Evolutionary conservation across 2,113 vertebrate species (phyloP), one percentile per base, ranked within the genome.

Genomic region (Psammodynastes pulverulentus): DNA sequence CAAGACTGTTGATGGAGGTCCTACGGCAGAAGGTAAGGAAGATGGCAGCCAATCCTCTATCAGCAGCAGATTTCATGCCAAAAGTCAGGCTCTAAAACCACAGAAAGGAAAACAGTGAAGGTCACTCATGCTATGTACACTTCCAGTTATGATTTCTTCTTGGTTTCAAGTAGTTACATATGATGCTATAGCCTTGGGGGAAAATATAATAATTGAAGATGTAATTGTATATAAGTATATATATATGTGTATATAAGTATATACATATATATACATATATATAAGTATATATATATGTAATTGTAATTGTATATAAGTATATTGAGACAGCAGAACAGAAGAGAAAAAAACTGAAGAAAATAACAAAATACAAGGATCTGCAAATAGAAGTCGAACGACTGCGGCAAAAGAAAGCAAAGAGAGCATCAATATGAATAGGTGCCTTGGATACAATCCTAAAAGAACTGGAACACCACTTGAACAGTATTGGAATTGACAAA

Each of bases 31-130:
- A 96, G 1, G 97, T 97, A 8, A 97, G 94, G 95, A 98, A 98
- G 88, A 96, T 92, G 3, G 98, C 96, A n/a, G 93, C 93, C n/a
- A 98, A 92, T 15, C 98, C 98, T 87, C 97, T 96, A 94, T 98
- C 96, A 4, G 97, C 97, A 24, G 98, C 97, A 34, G 97, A 95
- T 93, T 96, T 97, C 95, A 98, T 94, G 86, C 98, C 98, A 92
- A 94, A 97, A 0, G 96, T 87, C 84, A 97, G 94, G 46, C 95
- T 98, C 98, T 98, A 93, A 91, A 95, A 95, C 17, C 88, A 67
- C 17, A 51, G 29, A 53, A 87, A 19, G n/a, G 0, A 67, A 13
- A 29, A 79, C 29, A 45, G 13, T 29, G 85, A 34, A 34, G n/a
- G 87, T 8, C 53, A 19, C 9, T 49, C 17, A 23, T 5, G 7